Conservation (phyloP, 2,113 vertebrate genomes). For the Peucedramus taeniatus region DNA sequence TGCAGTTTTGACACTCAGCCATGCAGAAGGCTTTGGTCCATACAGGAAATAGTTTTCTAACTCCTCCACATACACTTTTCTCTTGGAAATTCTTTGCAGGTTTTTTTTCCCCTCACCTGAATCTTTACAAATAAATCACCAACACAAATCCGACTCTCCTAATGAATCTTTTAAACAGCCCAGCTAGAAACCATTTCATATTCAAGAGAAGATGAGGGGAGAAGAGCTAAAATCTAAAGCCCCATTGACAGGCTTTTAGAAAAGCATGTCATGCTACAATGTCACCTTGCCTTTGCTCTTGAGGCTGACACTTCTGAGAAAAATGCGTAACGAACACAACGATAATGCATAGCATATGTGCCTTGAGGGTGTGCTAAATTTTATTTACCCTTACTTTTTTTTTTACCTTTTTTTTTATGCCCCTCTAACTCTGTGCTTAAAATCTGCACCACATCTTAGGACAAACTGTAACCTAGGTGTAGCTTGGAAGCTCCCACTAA, state of each 20-base stretch:
- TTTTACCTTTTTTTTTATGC: background rate
- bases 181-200: background rate
- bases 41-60: background rate
- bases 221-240: background rate
- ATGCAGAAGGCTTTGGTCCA: background rate
- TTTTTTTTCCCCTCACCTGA: background rate
- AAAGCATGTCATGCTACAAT: background rate
- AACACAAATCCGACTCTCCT: background rate
- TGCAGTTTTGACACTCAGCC: background rate
- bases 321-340: background rate
- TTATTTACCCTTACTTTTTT: background rate
- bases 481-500: background rate
- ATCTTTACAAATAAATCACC: background rate
- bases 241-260: background rate
- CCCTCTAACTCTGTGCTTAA: background rate
- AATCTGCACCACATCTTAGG: background rate
- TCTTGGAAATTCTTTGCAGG: background rate
- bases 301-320: background rate
- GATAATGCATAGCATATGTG: background rate
- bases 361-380: background rate
- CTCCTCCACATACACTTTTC: background rate
- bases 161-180: background rate
- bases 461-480: background rate
- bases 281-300: background rate
- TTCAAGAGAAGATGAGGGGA: background rate